Evolutionary conservation across 2,797 vertebrate genomes (phyloP), one percentile per base, ranked within the genome.

Genomic region (Rhinichthys osculus): DNA sequence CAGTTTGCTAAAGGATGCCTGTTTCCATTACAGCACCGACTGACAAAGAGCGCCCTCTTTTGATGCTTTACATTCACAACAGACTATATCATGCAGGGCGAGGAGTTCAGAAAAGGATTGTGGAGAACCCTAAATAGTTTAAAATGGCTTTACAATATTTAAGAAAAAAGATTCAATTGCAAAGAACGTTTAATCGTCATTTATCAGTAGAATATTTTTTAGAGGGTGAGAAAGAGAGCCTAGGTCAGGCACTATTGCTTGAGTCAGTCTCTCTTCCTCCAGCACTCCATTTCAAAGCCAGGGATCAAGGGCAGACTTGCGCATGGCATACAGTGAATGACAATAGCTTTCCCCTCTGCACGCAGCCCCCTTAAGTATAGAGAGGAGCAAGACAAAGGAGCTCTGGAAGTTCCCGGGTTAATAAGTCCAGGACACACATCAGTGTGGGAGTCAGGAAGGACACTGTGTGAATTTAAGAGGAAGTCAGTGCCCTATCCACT

Each of bases 251-350:
- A 73, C 42, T 72, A 27, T 78, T 38, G 57, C 38, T 40, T 27
- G 17, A 71, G 84, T 50, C n/a, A 47, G 33, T 81, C 79, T 82
- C 71, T 84, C 84, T 88, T 91, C 89, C 87, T 89, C 82, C 84
- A 85, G 86, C 86, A 86, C 86, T 92, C 88, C 93, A 96, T 94
- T 95, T 96, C 95, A 96, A 96, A 96, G 94, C 92, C 82, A 90
- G 93, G 94, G 95, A 95, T 95, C 93, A 95, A 95, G 92, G 93
- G 92, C 86, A 88, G 90, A 93, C 92, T 95, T 96, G 93, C 93
- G 92, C 92, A 95, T 95, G 94, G 92, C 92, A 93, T 90, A 91
- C 91, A 88, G 93, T 84, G 95, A 94, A 95, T 95, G 93, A 96
- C 95, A 96, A 96, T 94, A 92, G 92, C 92, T 87, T 88, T 91